Evolutionary conservation across 2,888 invertebrate genomes (phyloP).

Genomic region (Conops quadrifasciatus): DNA sequence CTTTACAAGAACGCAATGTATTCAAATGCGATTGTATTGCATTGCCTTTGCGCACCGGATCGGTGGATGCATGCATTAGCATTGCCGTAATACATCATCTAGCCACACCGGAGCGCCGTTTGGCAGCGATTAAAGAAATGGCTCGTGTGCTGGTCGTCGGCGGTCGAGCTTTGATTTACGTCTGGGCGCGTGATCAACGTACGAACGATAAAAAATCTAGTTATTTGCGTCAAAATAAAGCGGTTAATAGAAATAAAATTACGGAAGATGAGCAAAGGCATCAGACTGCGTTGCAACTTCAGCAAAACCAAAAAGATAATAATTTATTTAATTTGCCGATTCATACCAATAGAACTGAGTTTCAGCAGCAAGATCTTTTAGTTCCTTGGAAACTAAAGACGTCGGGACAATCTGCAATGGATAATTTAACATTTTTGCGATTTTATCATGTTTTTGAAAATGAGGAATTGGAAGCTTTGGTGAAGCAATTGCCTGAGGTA

Average conservation of each 20-base stretch:
- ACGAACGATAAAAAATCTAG: conserved; percentile 71
- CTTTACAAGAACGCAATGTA: conserved; percentile 70
- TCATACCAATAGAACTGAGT: conserved; percentile 91
- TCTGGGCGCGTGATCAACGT: conserved; percentile 94
- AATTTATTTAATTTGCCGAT: conserved; percentile 69
- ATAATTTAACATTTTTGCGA: conserved; percentile 73
- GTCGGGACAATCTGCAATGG: conserved; percentile 30
- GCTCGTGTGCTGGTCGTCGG: conserved; percentile 75
- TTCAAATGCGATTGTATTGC: conserved; percentile 79
- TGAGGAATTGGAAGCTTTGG: conserved; percentile 78
- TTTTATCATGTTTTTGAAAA: conserved; percentile 95
- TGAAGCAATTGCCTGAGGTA: conserved; percentile 68
- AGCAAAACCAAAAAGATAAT: too few relatives aligned
- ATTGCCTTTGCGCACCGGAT: conserved; percentile 74
- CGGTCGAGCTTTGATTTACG: conserved; percentile 87
- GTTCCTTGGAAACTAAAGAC: conserved; percentile 89
- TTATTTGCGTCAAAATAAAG: conserved; percentile 74
- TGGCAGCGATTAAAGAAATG: conserved; percentile 79
- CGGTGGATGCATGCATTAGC: conserved; percentile 85
- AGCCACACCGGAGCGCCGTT: conserved; percentile 80
- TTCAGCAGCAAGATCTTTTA: conserved; percentile 87
- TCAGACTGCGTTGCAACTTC: conserved; percentile 48
- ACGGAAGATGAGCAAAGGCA: conserved; percentile 61
- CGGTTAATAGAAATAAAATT: conserved; percentile 64
- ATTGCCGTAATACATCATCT: conserved; percentile 98